Base-by-base conservation (phyloP, 2,888 invertebrate genomes). In the Ophion ellenae region DNA sequence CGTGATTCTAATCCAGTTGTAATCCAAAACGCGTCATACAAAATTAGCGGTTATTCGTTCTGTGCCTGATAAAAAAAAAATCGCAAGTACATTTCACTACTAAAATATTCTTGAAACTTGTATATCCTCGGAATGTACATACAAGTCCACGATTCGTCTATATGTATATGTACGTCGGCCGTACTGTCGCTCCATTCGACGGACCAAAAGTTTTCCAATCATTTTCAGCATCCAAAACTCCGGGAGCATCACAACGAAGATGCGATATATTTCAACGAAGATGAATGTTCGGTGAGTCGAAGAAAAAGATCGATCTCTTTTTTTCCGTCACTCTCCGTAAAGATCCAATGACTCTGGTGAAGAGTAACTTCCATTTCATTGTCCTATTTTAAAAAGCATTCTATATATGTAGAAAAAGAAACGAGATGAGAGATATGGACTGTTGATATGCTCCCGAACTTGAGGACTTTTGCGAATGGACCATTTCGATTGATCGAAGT, bases 21-120 rank as follows among this genome's bases (percentile, higher is more conserved):
- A 82, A 61, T 69, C 59, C 70, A 86, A 89, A 64, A 77, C 77
- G 82, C 78, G 86, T 83, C 87, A 88, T 90, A 91, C 84, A 91
- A 91, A 90, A 90, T 91, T 90, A 91, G 88, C 89, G 86, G 66
- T 90, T 86, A 79, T 88, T 85, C 83, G 78, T 87, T 88, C 84
- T 89, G 88, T 82, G 90, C 85, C 84, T 83, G 88, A 88, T 83
- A 17, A 88, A 87, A 88, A 79, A 85, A 1, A 89, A 64, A 36
- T 69, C 81, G 88, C 87, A 83, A 85, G 83, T 86, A 84, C 87
- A 87, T 74, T 84, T 64, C 86, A 87, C 88, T 90, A 88, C 87
- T 90, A 89, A 90, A 90, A 90, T 91, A 89, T 88, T 84, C 88
- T 90, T 88, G 87, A 89, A 90, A 90, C 88, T 90, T 47, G 24